These are phyloP conservation scores for Globicephala melas DNA, from an alignment of 2,113 vertebrate species.

Conservation along the genomic window DNA sequence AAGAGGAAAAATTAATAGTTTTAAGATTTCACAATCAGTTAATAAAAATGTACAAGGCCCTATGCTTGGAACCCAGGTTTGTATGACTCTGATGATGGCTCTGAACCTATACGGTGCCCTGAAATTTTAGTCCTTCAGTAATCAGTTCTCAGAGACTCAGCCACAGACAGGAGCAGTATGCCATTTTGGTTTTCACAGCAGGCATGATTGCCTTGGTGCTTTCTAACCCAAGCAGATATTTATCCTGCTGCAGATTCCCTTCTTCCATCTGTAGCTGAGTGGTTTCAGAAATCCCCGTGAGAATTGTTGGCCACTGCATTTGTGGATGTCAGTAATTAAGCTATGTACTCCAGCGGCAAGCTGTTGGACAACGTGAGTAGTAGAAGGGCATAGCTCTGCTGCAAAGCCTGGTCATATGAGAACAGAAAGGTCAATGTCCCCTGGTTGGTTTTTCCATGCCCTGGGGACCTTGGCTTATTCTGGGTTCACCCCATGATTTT, in stretches of 20 bases:
- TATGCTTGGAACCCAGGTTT: not conserved
- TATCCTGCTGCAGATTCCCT: not conserved
- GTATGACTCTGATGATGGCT: not conserved
- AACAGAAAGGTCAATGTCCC: not conserved
- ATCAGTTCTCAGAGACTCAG: constrained; percentile 54
- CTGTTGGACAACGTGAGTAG: not conserved
- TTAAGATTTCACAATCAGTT: not conserved
- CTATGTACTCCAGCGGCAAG: constrained; percentile 17
- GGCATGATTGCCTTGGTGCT: not conserved
- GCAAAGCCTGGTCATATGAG: not conserved
- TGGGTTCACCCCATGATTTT: not conserved
- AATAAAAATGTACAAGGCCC: constrained; percentile 22
- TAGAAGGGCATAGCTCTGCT: not conserved
- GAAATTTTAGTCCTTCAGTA: constrained; percentile 48
- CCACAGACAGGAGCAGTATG: constrained; percentile 43
- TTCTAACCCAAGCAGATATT: constrained; percentile 53
- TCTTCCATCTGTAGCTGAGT: constrained; percentile 39
- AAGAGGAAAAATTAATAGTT: not conserved
- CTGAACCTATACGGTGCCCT: not conserved
- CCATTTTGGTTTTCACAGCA: constrained; percentile 10
- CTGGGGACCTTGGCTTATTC: not conserved
- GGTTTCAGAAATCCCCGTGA: not conserved
- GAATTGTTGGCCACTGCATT: not conserved
- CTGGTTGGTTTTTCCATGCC: not conserved
- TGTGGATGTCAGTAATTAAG: constrained; percentile 59